Evolutionary conservation across 2,113 vertebrate species (phyloP), one percentile per base, ranked within the genome.

Genomic region (Syngnathus typhle): DNA sequence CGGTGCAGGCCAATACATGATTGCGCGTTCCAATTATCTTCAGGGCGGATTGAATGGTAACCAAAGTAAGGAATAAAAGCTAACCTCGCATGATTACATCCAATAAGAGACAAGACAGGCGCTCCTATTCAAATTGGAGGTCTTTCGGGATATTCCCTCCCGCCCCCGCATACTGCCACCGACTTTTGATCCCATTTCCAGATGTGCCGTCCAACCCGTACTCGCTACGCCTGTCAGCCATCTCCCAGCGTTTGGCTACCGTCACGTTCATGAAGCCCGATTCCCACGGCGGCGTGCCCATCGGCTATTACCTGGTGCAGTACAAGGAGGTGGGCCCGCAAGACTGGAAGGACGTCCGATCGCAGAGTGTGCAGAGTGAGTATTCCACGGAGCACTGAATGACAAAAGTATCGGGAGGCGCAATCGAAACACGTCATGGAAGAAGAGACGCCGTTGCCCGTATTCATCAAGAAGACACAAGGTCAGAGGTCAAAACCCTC

Each of bases 331-430:
- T 92, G 43, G 78, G 92, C 38, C 93, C 94, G 6, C 93, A 94
- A 77, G 95, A 92, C 41, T 98, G 95, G 97, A 97, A 92, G 89
- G 92, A 95, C 76, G 92, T 96, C 67, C 93, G 82, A 81, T 98
- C 97, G n/a, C 94, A 95, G 88, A 95, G 94, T 81, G 90, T 93
- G 79, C 95, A 97, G 85, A 99, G 97, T 99, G 81, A 98, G 96
- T 95, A 19, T 65, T 54, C 19, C n/a, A 16, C 8, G 41, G 41
- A 44, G 13, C 12, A 15, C 12, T 6, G 58, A 60, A 38, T 13
- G 49, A n/a, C 36, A 19, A 7, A 38, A 10, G 56, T 38, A 19
- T 38, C 10, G 7, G 5, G n/a, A 7, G 6, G 10, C 23, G 23
- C 1, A 18, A 16, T 5, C 44, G 13, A 13, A 46, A 13, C 13